A percentile compares a stretch with the other conserved stretches of the same genome.
These are phyloP conservation scores for Notocelia uddmanniana DNA, from an alignment of 2,888 invertebrate species.

Conservation along the genomic window DNA sequence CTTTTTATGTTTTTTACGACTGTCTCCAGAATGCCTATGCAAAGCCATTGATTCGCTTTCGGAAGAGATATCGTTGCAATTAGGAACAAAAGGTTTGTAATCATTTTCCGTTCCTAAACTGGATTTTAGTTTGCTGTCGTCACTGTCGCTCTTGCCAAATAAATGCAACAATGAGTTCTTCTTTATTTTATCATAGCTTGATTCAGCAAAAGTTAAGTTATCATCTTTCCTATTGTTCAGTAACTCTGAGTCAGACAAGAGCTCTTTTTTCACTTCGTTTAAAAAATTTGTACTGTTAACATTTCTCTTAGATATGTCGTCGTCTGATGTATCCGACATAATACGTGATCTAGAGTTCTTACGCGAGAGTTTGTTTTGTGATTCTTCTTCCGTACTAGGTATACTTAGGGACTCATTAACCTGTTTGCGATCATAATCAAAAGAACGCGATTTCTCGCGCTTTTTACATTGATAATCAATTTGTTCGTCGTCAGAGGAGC, in stretches of 20 bases:
- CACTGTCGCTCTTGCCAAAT: slow-evolving; percentile 80
- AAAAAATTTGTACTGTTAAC: slow-evolving; percentile 69
- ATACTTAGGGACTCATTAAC: slow-evolving; percentile 81
- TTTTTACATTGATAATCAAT: slow-evolving; percentile 74
- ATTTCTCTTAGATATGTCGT: slow-evolving; percentile 86
- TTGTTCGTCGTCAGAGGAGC: slow-evolving; percentile 85
- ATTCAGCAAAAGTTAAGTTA: slow-evolving; percentile 57
- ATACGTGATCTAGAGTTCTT: slow-evolving; percentile 91
- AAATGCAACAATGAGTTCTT: slow-evolving; percentile 75
- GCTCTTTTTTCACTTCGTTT: slow-evolving; percentile 85
- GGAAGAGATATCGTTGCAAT: slow-evolving; percentile 77
- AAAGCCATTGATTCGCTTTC: slow-evolving; percentile 78
- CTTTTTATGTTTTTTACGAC: slow-evolving; percentile 93
- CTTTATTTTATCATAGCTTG: slow-evolving; percentile 66
- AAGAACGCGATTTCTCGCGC: slow-evolving; percentile 80
- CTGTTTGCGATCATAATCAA: slow-evolving; percentile 77
- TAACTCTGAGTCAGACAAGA: slow-evolving; percentile 80
- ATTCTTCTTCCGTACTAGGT: slow-evolving; percentile 79
- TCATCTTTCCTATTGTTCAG: slow-evolving; percentile 61
- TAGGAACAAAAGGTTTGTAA: slow-evolving; percentile 67
- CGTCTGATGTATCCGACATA: slow-evolving; percentile 92
- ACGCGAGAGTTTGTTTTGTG: slow-evolving; percentile 86
- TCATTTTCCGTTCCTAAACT: slow-evolving; percentile 69
- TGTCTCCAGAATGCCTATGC: slow-evolving; percentile 78
- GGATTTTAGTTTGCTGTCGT: slow-evolving; percentile 75